Base-by-base conservation (phyloP, 2,113 vertebrate species). In the Aspiorhynchus laticeps region DNA sequence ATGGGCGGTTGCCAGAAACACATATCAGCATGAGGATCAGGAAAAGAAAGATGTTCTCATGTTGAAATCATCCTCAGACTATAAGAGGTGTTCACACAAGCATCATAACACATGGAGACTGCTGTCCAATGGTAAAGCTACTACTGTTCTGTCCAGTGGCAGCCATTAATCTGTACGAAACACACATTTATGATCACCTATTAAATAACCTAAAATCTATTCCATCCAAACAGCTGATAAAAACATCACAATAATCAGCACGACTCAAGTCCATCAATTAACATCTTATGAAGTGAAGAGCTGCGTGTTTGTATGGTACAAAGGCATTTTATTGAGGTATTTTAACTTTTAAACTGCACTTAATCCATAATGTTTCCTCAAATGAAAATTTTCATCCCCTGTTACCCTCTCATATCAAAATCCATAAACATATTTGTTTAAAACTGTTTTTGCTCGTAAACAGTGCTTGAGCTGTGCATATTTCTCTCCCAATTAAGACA, bases 1-100 rank as follows among this genome's bases (percentile, higher is more conserved):
- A 33, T 74, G 15, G 17, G n/a, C 0, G 28, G 78, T 75, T 38
- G 53, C 71, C 67, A 75, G 79, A 63, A 24, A 46, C 19, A 33
- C 51, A 86, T 28, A 86, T 75, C 36, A 83, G 3, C 65, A 75
- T 87, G 51, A 26, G 67, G n/a, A 43, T 75, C 36, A 73, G 85
- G 11, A 74, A 86, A 67, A 86, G 4, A 67, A 21, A 65, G 26
- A 59, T 65, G 51, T 41, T 38, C n/a, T 80, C 85, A 80, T 86
- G 46, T 71, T 36, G 63, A 41, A 86, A 41, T 56, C 43, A 36
- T 79, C 21, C 17, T 28, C 48, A 5, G 24, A 41, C 11, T 80
- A 76, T 28, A 78, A 71, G 61, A 78, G 19, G 75, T 7, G 21
- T 38, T 53, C 31, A 69, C 24, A 56, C 28, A 28, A 17, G 36